Percentiles rank a stretch among this genome's conserved stretches.
phyloP scores from a whole-genome alignment of 2,888 invertebrate genomes.

The Matsumyia berberina region DNA sequence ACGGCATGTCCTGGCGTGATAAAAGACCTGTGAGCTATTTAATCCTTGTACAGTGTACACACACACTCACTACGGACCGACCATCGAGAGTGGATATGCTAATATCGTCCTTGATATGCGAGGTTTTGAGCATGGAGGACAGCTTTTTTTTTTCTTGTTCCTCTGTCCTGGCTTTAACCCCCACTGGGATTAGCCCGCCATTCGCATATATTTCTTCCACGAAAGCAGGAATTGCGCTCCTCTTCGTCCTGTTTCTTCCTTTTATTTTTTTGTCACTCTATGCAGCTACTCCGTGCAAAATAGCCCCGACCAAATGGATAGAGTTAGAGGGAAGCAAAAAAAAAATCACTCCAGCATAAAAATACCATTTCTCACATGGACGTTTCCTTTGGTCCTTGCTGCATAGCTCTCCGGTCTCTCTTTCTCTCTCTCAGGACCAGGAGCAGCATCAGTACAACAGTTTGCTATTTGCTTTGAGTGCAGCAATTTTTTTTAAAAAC shows the following conservation, averaged over 20 bases:
- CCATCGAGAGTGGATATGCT: slow-evolving; percentile 73
- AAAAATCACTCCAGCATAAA: slow-evolving; percentile 72
- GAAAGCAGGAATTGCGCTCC: slow-evolving; percentile 64
- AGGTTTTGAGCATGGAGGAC: slow-evolving; percentile 72
- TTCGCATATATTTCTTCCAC: slow-evolving; percentile 66
- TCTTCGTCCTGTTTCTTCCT: slow-evolving; percentile 14
- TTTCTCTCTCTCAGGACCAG: slow-evolving; percentile 13
- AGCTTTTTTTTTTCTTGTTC: slow-evolving; percentile 45
- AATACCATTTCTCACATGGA: slow-evolving; percentile 75
- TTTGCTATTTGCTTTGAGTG: slow-evolving; percentile 75
- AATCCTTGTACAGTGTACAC: slow-evolving; percentile 62
- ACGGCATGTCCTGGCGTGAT: slow-evolving; percentile 75
- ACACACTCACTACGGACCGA: slow-evolving; percentile 7
- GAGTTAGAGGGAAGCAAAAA: slow-evolving; percentile 35
- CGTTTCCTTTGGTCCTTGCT: slow-evolving; percentile 61
- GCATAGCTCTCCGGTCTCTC: slow-evolving; percentile 9
- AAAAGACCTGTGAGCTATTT: slow-evolving; percentile 75
- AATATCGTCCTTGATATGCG: slow-evolving; percentile 73
- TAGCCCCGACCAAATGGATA: slow-evolving; percentile 28
- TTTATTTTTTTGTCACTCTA: not conserved
- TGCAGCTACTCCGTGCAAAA: too few relatives aligned
- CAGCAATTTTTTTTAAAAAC: slow-evolving; percentile 59
- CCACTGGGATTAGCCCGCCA: slow-evolving; percentile 36
- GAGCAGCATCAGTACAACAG: slow-evolving; percentile 49
- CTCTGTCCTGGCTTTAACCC: slow-evolving; percentile 19